Evolutionary conservation across 2,888 invertebrate genomes (phyloP), one percentile per base, ranked within the genome.

Genomic region (Callyntrura guangdongensis): DNA sequence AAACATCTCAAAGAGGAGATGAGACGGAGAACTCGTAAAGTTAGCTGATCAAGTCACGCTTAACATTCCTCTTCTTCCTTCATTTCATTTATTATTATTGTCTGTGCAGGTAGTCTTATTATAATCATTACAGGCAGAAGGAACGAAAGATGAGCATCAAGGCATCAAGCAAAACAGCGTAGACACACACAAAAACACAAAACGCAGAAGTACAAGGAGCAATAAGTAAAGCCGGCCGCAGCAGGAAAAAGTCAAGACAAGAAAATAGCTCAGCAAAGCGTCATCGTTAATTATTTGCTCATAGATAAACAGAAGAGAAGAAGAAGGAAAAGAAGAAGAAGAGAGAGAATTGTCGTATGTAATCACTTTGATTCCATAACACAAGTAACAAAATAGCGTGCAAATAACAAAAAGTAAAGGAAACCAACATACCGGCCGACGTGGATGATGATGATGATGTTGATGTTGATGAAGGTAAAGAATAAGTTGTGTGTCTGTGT

Each of bases 21-120:
- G 69, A 61, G 86, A 59, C 17, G 49, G 45, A 67, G 64, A 86
- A 47, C 86, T 86, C 36, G 79, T 86, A 86, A 86, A 67, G 25
- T 56, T 69, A 47, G 56, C 45, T n/a, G 87, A 74, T 84, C 77
- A 89, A 89, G 89, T 89, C 89, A 89, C 89, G 89, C 84, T 67
- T 45, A 83, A 61, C 12, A 45, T 74, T 79, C n/a, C 45, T 22
- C 36, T 14, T 22, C 53, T 79, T 79, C 45, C 64, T 64, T 82
- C 82, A 64, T 64, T 82, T 82, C 47, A 82, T 64, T 45, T 59
- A 82, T 64, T 47, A 82, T 56, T 61, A 47, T 82, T 45, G 47
- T 53, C 64, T 82, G 64, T 61, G 25, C 82, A 82, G 22, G 74
- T 49, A 22, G 74, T 49, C 74, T 49, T 88, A 45, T 74, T 61